Percentiles rank a stretch among this genome's conserved stretches.
Evolutionary conservation across 2,888 invertebrate species (phyloP).

Genomic region (Oligia strigilis): DNA sequence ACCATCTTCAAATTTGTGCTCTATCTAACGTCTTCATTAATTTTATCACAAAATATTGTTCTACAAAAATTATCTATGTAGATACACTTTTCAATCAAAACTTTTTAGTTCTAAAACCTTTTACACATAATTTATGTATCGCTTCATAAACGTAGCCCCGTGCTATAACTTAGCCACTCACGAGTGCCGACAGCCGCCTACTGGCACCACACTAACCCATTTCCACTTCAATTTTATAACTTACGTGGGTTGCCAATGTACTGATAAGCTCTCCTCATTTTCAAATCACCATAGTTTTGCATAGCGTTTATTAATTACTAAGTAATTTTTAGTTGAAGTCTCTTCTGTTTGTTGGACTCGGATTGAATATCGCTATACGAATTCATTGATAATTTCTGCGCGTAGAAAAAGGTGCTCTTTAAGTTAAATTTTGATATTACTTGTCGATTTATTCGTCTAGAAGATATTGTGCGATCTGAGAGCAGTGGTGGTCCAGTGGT

Average conservation of each 20-base stretch:
- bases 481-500: too few species aligned
- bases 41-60: neutral
- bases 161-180: conserved; percentile 14
- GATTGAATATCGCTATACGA: too few species aligned
- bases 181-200: conserved; percentile 25
- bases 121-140: conserved; percentile 30
- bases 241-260: conserved; percentile 33
- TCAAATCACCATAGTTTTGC: conserved; percentile 31
- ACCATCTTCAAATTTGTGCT: neutral
- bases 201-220: conserved; percentile 46
- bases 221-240: conserved; percentile 35
- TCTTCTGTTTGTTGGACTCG: too few species aligned
- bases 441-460: too few species aligned
- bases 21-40: neutral
- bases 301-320: conserved; percentile 25
- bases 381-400: too few species aligned
- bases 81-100: neutral
- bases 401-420: too few species aligned
- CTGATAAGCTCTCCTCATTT: conserved; percentile 46
- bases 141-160: conserved; percentile 14
- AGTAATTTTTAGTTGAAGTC: neutral
- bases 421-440: too few species aligned
- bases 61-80: neutral
- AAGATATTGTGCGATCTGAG: too few species aligned
- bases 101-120: neutral